Evolutionary conservation across 2,888 invertebrate species (phyloP), one percentile per base, ranked within the genome.

Genomic region (Folsomia manolachei): DNA sequence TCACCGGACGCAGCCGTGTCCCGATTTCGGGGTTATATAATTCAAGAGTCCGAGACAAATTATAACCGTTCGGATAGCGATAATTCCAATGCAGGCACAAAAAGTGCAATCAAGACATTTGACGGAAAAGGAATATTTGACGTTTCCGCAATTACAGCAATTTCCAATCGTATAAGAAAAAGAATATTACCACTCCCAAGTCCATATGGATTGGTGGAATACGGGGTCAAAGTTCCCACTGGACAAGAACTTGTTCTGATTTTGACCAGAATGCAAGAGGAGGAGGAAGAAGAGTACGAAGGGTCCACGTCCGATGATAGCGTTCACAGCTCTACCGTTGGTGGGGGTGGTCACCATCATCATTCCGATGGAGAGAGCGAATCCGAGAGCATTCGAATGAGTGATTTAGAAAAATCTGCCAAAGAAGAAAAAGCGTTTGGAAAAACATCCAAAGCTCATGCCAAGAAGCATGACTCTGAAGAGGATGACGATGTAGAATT

Each of bases 161-260:
- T 75, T 25, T 70, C 71, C 1, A 63, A 70, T n/a, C 66, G 75
- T 23, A 18, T 75, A 21, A 70, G 70, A n/a, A 75, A 75, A 25
- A 56, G 70, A n/a, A 51, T 68, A 19, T 27, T 75, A 1, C 75
- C 75, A 1, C 63, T 72, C 25, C 75, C 75, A 27, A 75, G 75
- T 60, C 70, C 75, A 0, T 66, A 75, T 21, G 75, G 75, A 0
- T 62, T 75, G 11, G 71, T 75, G 2, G 75, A 75, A 19, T 75
- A 75, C 26, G 75, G 72, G 9, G 72, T 75, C 1, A 75, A 75
- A 25, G 70, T 75, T 14, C 75, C 75, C 1, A 75, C 75, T 19
- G 75, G 75, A 2, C 70, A 72, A 26, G 70, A 75, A n/a, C 69
- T 75, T 1, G 72, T 75, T 7, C 19, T 67, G 7, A 64, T 75